A percentile compares a stretch with the other conserved stretches of the same genome.
These are phyloP conservation scores for Saturnia pavonia DNA, from an alignment of 2,888 invertebrate genomes.

Conservation along the genomic window DNA sequence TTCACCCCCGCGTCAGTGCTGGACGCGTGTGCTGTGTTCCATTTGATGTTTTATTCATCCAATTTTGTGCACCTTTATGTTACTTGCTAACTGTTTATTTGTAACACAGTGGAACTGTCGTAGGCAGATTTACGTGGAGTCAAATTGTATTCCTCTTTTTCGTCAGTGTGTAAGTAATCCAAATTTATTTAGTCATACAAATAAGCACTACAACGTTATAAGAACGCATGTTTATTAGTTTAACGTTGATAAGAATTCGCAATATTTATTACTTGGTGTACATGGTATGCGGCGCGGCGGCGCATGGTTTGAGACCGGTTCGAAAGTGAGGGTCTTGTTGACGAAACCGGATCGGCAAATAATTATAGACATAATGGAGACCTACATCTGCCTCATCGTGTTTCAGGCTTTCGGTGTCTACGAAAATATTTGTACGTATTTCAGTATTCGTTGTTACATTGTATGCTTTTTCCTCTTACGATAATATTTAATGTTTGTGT, in stretches of 20 bases:
- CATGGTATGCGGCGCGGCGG: slow-evolving; percentile 36
- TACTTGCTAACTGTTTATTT: slow-evolving; percentile 33
- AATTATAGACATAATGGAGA: slow-evolving; percentile 43
- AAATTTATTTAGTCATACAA: neutral
- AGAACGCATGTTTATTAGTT: neutral
- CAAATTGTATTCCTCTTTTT: slow-evolving; percentile 27
- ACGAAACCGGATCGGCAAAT: slow-evolving; percentile 64
- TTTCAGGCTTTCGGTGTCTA: slow-evolving; percentile 21
- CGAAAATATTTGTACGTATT: neutral
- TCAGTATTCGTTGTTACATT: neutral
- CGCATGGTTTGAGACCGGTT: slow-evolving; percentile 62
- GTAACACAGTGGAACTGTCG: slow-evolving; percentile 22
- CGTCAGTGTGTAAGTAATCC: slow-evolving; percentile 19
- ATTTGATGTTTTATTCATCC: slow-evolving; percentile 19
- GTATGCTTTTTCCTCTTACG: neutral
- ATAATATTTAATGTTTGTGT: neutral
- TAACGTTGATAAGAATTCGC: neutral
- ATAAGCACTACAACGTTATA: neutral
- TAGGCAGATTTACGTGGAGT: slow-evolving; percentile 19
- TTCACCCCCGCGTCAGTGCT: slow-evolving; percentile 51
- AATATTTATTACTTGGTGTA: slow-evolving; percentile 7
- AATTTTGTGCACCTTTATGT: slow-evolving; percentile 18
- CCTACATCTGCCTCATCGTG: slow-evolving; percentile 32
- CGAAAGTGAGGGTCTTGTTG: slow-evolving; percentile 70
- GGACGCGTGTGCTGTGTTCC: slow-evolving; percentile 54